These are phyloP conservation scores for Clitarchus hookeri DNA, from an alignment of 2,888 invertebrate genomes.

Conservation along the genomic window DNA sequence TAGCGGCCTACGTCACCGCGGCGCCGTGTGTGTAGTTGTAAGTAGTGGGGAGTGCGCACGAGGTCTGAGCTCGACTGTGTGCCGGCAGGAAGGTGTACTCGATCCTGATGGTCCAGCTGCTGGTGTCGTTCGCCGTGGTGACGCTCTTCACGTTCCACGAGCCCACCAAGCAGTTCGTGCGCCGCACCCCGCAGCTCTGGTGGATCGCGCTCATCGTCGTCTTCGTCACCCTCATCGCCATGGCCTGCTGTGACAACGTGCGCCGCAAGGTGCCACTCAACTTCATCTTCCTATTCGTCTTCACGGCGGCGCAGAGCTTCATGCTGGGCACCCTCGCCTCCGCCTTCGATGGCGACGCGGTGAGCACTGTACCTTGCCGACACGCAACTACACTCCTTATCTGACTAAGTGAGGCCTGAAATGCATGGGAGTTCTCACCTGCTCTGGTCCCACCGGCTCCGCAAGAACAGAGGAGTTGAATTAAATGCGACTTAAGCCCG, in stretches of 20 bases:
- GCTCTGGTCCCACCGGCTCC: no score
- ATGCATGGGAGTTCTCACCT: no score
- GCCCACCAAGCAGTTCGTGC: constrained; percentile 65
- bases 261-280: constrained; percentile 85
- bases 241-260: constrained; percentile 86
- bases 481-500: no score
- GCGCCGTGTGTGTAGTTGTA: no score
- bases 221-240: constrained; percentile 75
- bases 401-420: no score
- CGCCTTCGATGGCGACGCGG: constrained; percentile 66
- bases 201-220: constrained; percentile 70
- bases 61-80: constrained; percentile 27
- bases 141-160: constrained; percentile 72
- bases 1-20: no score
- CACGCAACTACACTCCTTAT: no score
- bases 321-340: constrained; percentile 75
- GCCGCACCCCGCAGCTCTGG: constrained; percentile 62
- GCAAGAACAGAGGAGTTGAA: no score
- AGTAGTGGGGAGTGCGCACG: no score
- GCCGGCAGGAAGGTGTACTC: constrained; percentile 76
- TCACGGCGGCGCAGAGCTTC: constrained; percentile 83
- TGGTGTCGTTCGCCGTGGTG: constrained; percentile 78
- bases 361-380: constrained; percentile 51
- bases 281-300: constrained; percentile 84
- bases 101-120: constrained; percentile 81